Base-by-base conservation (phyloP, 2,113 vertebrate genomes). In the Amblyopsis rosae region DNA sequence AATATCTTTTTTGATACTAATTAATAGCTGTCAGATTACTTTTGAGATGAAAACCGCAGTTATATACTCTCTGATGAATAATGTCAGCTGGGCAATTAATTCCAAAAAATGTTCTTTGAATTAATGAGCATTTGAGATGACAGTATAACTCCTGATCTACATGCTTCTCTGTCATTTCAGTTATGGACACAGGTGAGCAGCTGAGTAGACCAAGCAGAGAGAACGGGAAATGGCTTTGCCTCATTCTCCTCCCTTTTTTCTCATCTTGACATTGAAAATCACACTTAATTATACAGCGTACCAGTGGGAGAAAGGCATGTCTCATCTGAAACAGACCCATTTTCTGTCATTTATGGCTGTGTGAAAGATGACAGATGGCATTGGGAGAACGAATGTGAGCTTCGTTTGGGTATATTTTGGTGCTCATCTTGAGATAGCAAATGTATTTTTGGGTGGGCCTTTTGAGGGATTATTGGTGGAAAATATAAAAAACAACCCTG, bases 251-350 rank as follows among this genome's bases (percentile, higher is more conserved):
- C 72, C 58, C 67, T n/a, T 64, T 63, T 68, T 60, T 66, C 55
- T 58, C 16, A 73, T 58, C 35, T 51, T 66, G 67, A 81, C 26
- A 53, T 32, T 66, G 66, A 75, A 85, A 85, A 88, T 83, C 80
- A 80, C 76, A 81, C 77, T 81, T 83, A 71, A 87, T 87, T 89
- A 85, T 73, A 67, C 72, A 67, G 17, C 61, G 70, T 65, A 48
- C 69, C 68, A 5, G 57, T 58, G 80, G 77, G 80, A 87, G 57
- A 47, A 10, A 7, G 51, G 55, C 49, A 74, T 60, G 19, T 71
- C 71, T 62, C 70, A 51, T 60, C 50, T 72, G 67, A 80, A 79
- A 82, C 69, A 79, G 59, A 70, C 68, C 55, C 32, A 73, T 85
- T 79, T 77, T 72, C 59, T 62, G 67, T 74, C 73, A 76, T 67